Evolutionary conservation across 1,140 invertebrate genomes (phyloP).

Genomic region (Listronotus oregonensis): DNA sequence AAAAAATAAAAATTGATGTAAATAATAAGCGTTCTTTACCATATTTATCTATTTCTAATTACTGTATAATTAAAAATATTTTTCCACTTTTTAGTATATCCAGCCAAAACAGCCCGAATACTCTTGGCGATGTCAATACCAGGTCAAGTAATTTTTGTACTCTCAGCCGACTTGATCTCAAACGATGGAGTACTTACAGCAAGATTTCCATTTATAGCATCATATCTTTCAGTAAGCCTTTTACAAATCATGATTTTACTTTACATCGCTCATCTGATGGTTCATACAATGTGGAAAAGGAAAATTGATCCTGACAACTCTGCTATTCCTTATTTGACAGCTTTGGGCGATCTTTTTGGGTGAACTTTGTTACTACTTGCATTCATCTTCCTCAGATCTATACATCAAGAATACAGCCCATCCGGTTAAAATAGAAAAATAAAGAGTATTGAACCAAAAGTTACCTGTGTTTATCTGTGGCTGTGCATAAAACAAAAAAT

Average conservation of each 20-base stretch:
- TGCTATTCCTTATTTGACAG: constrained; percentile 95
- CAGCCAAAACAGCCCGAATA: constrained; percentile 82
- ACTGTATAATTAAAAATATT: too few species aligned
- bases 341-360: constrained; percentile 90
- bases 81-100: constrained; percentile 63
- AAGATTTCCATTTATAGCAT: constrained; percentile 64
- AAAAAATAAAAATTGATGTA: constrained; percentile 2
- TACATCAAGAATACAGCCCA: constrained; percentile 52
- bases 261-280: constrained; percentile 84
- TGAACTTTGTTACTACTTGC: constrained; percentile 82
- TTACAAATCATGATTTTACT: constrained; percentile 76
- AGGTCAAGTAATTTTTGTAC: constrained; percentile 91
- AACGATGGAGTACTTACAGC: constrained; percentile 63
- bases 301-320: constrained; percentile 95
- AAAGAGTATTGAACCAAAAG: constrained; percentile 1
- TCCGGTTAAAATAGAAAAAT: background rate
- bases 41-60: too few species aligned
- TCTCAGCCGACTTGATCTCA: constrained; percentile 75
- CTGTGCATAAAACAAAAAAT: constrained; percentile 8
- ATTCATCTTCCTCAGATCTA: constrained; percentile 77
- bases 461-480: constrained; percentile 12
- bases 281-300: constrained; percentile 88
- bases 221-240: constrained; percentile 68
- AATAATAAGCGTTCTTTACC: too few species aligned
- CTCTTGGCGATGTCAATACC: constrained; percentile 84